A percentile compares a stretch with the other conserved stretches of the same genome.
phyloP scores from a whole-genome alignment of 2,797 vertebrate species.

The Triplophysa yarkandensis region DNA sequence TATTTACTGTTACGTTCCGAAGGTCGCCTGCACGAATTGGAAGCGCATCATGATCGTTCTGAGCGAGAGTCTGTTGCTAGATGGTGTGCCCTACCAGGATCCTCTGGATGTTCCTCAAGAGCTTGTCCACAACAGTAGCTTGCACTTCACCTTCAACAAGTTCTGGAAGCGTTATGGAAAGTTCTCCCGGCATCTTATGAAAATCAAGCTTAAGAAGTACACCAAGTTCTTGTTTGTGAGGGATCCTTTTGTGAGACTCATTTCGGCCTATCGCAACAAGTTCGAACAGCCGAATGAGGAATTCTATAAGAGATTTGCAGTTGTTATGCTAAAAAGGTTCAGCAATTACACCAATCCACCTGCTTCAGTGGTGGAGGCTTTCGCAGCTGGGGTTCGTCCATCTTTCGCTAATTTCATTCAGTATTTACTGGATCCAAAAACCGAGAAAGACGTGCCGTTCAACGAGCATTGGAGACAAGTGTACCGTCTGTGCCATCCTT shows the following conservation, averaged over 20 bases:
- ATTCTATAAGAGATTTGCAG: slow-evolving; percentile 88
- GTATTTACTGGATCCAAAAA: slow-evolving; percentile 92
- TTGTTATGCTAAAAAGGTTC: slow-evolving; percentile 87
- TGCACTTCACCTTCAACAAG: slow-evolving; percentile 95
- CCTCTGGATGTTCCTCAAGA: slow-evolving; percentile 86
- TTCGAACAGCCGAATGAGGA: slow-evolving; percentile 90
- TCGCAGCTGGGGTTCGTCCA: slow-evolving; percentile 82
- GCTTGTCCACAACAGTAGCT: slow-evolving; percentile 88
- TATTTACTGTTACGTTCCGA: slow-evolving; percentile 98
- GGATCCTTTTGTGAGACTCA: slow-evolving; percentile 95
- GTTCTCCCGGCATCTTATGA: slow-evolving; percentile 93
- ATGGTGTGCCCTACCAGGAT: slow-evolving; percentile 85
- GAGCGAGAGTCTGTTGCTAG: slow-evolving; percentile 87
- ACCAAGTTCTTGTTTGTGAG: slow-evolving; percentile 97
- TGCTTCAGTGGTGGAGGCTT: slow-evolving; percentile 84
- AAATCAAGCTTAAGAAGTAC: slow-evolving; percentile 95
- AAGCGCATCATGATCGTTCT: slow-evolving; percentile 97
- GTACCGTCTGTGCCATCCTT: slow-evolving; percentile 93
- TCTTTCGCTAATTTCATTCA: slow-evolving; percentile 92
- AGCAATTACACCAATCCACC: slow-evolving; percentile 85
- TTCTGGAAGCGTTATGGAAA: slow-evolving; percentile 96
- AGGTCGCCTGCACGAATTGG: slow-evolving; percentile 98
- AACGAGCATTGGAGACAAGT: slow-evolving; percentile 98
- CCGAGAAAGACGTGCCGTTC: slow-evolving; percentile 88
- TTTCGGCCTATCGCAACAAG: slow-evolving; percentile 96